phyloP scores from a whole-genome alignment of 92 coral and sea anemone genomes.

The Phymanthus crucifer region DNA sequence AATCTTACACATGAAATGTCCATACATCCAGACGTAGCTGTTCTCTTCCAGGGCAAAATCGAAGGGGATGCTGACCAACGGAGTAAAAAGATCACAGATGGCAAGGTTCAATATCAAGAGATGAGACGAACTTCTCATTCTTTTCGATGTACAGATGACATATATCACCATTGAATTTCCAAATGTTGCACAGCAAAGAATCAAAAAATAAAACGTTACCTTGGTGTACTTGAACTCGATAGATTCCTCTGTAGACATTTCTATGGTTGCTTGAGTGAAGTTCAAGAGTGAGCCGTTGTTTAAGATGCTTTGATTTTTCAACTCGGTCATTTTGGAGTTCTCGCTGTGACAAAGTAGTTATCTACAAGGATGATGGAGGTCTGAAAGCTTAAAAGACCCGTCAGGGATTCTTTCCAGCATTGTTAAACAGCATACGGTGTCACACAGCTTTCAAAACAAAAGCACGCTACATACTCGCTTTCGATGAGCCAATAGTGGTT shows the following conservation, averaged over 20 bases:
- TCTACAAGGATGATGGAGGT: background rate
- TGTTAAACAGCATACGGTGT: background rate
- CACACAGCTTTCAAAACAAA: background rate
- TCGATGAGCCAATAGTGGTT: background rate
- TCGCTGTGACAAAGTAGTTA: too few species aligned
- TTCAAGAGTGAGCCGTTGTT: background rate
- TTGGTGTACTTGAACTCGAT: conserved; percentile 59
- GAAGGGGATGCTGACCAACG: conserved; percentile 84
- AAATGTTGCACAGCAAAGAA: conserved; percentile 71
- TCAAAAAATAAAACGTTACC: conserved; percentile 71
- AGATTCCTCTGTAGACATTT: conserved; percentile 18
- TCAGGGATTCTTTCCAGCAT: background rate
- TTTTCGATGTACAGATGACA: conserved; percentile 57
- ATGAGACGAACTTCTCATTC: conserved; percentile 80
- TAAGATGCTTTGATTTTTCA: background rate
- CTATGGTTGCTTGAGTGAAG: background rate
- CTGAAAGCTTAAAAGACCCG: background rate
- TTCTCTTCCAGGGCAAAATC: conserved; percentile 88
- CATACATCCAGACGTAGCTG: conserved; percentile 72
- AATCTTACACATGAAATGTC: conserved; percentile 73
- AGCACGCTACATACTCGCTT: background rate
- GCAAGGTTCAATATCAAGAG: conserved; percentile 85
- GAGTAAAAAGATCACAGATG: conserved; percentile 83
- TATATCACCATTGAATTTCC: conserved; percentile 86
- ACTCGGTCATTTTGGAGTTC: conserved; percentile 3